Percentiles rank a stretch among this genome's conserved stretches.
Evolutionary conservation across 2,797 vertebrate genomes (phyloP).

Genomic region (Paramormyrops hopkinsi): DNA sequence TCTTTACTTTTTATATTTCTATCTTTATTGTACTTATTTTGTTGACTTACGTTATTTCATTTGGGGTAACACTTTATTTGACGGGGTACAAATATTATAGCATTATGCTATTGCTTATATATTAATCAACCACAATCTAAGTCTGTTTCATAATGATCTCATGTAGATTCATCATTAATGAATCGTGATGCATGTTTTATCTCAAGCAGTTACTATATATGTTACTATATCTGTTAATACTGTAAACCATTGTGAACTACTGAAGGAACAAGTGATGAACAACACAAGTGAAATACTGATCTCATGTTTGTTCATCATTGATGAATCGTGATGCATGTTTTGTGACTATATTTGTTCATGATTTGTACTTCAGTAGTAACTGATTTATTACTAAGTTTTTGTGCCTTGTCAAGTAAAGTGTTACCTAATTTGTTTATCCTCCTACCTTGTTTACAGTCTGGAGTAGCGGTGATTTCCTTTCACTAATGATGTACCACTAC

Average conservation of each 20-base stretch:
- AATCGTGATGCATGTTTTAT: background rate
- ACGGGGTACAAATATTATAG: background rate
- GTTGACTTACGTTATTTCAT: background rate
- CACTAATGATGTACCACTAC: background rate
- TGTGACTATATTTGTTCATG: background rate
- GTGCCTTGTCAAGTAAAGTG: background rate
- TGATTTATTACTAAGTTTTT: background rate
- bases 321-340: background rate
- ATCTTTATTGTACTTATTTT: background rate
- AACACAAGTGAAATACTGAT: background rate
- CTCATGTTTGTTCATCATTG: background rate
- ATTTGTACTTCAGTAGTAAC: background rate
- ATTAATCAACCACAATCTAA: background rate
- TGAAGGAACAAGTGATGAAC: too few relatives aligned
- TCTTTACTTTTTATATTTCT: background rate
- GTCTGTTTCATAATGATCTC: background rate
- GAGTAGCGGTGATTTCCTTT: background rate
- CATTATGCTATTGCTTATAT: background rate
- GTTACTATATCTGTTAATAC: too few relatives aligned
- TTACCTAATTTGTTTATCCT: background rate
- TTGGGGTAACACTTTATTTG: background rate
- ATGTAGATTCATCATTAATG: background rate
- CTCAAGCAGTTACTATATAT: background rate
- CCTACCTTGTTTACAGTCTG: background rate
- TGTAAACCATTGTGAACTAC: too few relatives aligned